Base-by-base conservation (phyloP, 2,888 invertebrate genomes). In the Parascotia fuliginaria region DNA sequence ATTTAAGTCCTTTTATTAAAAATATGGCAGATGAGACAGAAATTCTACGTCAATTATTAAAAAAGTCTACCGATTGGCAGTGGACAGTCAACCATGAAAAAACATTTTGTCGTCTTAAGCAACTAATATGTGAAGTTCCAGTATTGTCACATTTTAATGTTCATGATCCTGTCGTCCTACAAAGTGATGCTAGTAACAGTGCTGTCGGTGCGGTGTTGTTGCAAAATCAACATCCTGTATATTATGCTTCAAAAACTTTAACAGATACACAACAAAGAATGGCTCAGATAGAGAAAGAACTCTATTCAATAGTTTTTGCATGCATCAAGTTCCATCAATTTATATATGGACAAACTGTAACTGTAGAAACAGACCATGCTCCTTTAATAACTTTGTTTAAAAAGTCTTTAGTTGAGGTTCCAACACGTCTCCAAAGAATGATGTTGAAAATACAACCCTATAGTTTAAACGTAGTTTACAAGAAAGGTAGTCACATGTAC, bases 221-320 rank as follows among this genome's bases (percentile, higher is more conserved):
- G 15, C 56, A 56, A 41, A 47, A 53, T 50, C 33, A 52, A 40
- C 22, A 32, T 32, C 51, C 54, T 12, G 29, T 56, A 40, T 47
- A 44, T 32, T 56, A 56, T 48, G 56, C 46, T 9, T 60, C 56
- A 38, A 48, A 53, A 36, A 45, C 60, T 34, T 37, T 51, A 13
- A 51, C 43, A 42, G 24, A 32, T 11, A 27, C 37, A 38, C 49
- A 55, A 40, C 44, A 50, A 16, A 39, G 11, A 38, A 45, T 45
- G 33, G 44, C 60, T 24, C 60, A 63, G 22, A 62, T 65, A 34
- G 60, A 65, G 28, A 65, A 65, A 42, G 58, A 59, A 33, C 42
- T 65, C 6, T 60, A 53, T 42, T 32, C 60, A 16, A 57, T 63
- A 37, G 40, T 59, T n/a, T 62, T 60, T 57, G 65, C 49, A 0